These are phyloP conservation scores for Dascyllus trimaculatus DNA, from an alignment of 2,113 vertebrate genomes.

Conservation along the genomic window DNA sequence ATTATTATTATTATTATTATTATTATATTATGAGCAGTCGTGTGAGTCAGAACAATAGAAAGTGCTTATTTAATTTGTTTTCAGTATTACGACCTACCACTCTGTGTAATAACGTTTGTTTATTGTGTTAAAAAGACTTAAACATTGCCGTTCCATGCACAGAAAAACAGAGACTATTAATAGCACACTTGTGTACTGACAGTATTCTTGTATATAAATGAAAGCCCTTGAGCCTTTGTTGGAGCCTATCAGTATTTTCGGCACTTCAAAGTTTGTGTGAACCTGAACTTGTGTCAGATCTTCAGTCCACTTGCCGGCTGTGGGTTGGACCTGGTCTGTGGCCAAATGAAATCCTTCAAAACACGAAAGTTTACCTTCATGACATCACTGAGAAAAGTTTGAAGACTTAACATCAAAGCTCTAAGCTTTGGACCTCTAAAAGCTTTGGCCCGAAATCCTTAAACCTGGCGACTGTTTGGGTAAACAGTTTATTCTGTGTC, in stretches of 20 bases:
- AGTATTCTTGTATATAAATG: background rate
- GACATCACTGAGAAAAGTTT: slow-evolving; percentile 74
- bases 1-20: too few relatives aligned
- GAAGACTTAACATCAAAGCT: slow-evolving; percentile 77
- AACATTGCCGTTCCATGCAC: background rate
- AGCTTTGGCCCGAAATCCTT: slow-evolving; percentile 79
- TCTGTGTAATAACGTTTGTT: too few relatives aligned
- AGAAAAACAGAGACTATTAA: background rate
- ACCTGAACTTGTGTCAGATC: slow-evolving; percentile 45
- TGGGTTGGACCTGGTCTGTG: slow-evolving; percentile 47
- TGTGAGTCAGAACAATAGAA: too few relatives aligned
- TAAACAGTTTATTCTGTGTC: slow-evolving; percentile 83
- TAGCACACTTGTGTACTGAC: background rate
- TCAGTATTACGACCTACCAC: too few relatives aligned
- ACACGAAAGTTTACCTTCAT: slow-evolving; percentile 55
- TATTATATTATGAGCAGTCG: too few relatives aligned
- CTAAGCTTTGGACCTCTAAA: slow-evolving; percentile 69
- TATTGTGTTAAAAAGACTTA: too few relatives aligned
- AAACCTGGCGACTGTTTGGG: slow-evolving; percentile 79
- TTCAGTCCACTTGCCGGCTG: slow-evolving; percentile 33
- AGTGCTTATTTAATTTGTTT: too few relatives aligned
- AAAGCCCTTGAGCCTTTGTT: slow-evolving; percentile 5
- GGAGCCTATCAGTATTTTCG: slow-evolving; percentile 20
- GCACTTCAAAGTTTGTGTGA: slow-evolving; percentile 64
- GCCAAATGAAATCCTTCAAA: slow-evolving; percentile 60